Evolutionary conservation across 2,888 invertebrate genomes (phyloP), one percentile per base, ranked within the genome.

Genomic region (Lacanobia oleracea): DNA sequence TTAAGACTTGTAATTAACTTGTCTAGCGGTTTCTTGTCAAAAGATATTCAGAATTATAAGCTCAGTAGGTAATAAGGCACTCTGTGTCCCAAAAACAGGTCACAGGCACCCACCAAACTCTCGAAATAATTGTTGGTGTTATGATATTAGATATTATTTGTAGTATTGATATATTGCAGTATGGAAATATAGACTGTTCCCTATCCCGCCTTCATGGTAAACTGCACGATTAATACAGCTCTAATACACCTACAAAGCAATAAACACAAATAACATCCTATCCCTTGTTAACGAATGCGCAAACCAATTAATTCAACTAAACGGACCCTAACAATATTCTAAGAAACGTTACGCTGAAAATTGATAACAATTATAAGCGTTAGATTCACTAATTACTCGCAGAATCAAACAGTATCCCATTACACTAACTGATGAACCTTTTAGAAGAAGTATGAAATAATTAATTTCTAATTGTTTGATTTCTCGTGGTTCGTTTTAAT

Each of bases 241-340:
- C n/a, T n/a, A n/a, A n/a, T 27, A 37, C 9, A 56, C 1, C 14
- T 56, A 43, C 27, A 53, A 23, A 72, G 16, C 48, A 73, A 21
- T 54, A 53, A 48, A 40, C 51, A 61, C 14, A 75, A 67, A 43
- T 61, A n/a, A 50, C 12, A 67, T 37, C 4, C 10, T 16, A 56
- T 12, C 21, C n/a, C 40, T 43, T 12, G 50, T 27, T 69, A 62
- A 33, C 23, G 56, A 70, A 51, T 33, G 12, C 37, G 40, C 21
- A 77, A 76, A 56, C 21, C 45, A 65, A 72, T 77, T 72, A 72
- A 56, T 37, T 61, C 10, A 23, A 61, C 43, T n/a, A 64, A 63
- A 64, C 37, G 21, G 37, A 64, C 48, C 40, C 27, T 78, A 27
- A 53, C 33, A 50, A 48, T 57, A 72, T 72, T 62, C 18, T 33